Percentiles rank a stretch among this genome's conserved stretches.
phyloP scores from a whole-genome alignment of 2,113 vertebrate genomes.

The Ptychochromis oligacanthus region DNA sequence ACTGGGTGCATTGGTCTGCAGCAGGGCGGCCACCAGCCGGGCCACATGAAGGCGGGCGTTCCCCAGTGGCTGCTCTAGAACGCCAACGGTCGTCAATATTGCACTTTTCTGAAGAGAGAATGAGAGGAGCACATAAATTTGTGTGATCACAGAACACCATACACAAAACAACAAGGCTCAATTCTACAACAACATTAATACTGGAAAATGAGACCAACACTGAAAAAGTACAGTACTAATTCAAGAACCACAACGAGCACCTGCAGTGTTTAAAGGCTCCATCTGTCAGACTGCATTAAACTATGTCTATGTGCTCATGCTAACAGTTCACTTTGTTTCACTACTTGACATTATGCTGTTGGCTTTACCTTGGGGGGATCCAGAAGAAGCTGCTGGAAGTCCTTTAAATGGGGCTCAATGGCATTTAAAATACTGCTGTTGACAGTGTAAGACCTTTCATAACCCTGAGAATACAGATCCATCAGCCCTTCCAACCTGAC shows the following conservation, averaged over 20 bases:
- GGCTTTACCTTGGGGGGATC: conserved; percentile 89
- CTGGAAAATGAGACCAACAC: neutral
- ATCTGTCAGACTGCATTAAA: neutral
- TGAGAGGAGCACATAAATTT: neutral
- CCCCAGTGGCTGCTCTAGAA: conserved; percentile 94
- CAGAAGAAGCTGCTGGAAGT: conserved; percentile 96
- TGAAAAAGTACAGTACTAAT: neutral
- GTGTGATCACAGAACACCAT: neutral
- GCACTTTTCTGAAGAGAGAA: conserved; percentile 83
- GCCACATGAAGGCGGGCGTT: conserved; percentile 92
- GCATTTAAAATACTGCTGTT: conserved; percentile 89
- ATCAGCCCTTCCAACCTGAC: conserved; percentile 91
- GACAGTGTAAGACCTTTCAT: conserved; percentile 90
- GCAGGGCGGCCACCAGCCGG: conserved; percentile 90
- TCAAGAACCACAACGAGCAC: neutral
- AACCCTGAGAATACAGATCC: conserved; percentile 97
- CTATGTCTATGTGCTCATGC: neutral
- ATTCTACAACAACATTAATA: neutral
- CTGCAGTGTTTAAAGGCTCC: neutral
- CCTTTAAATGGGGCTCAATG: conserved; percentile 92
- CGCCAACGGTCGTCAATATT: conserved; percentile 93
- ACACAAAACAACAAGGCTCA: neutral
- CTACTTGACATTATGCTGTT: neutral
- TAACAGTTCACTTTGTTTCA: neutral
- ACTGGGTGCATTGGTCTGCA: conserved; percentile 88